A percentile compares a stretch with the other conserved stretches of the same genome.
Evolutionary conservation across 2,888 invertebrate species (phyloP).

Genomic region (Rhagonycha fulva): DNA sequence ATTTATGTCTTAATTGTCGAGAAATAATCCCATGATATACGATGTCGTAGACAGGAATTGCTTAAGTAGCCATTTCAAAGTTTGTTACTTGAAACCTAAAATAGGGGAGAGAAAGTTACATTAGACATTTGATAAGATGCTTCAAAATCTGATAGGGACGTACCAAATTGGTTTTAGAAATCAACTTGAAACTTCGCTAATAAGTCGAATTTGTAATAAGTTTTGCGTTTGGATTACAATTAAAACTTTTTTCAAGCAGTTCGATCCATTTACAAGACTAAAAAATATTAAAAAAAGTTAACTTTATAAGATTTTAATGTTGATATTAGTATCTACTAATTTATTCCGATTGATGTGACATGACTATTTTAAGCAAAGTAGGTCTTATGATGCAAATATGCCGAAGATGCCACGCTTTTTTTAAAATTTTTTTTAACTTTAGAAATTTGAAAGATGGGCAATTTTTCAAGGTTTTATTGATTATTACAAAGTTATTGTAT

Average conservation of each 20-base stretch:
- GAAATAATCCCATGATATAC: background rate
- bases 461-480: no score
- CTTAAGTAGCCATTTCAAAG: background rate
- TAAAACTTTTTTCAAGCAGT: background rate
- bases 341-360: background rate
- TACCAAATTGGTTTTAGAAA: background rate
- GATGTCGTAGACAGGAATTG: background rate
- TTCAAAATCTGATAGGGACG: background rate
- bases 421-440: no score
- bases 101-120: background rate
- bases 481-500: no score
- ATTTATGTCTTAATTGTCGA: background rate
- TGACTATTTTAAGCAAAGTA: background rate
- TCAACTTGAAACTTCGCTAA: background rate
- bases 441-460: no score
- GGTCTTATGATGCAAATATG: background rate
- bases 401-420: no score
- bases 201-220: background rate
- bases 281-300: background rate
- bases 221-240: background rate
- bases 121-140: background rate
- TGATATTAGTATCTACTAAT: background rate
- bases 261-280: background rate
- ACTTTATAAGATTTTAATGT: background rate
- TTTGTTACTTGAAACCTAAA: background rate